Conservation (phyloP, 2,113 vertebrate genomes). For the Otus sunia region DNA sequence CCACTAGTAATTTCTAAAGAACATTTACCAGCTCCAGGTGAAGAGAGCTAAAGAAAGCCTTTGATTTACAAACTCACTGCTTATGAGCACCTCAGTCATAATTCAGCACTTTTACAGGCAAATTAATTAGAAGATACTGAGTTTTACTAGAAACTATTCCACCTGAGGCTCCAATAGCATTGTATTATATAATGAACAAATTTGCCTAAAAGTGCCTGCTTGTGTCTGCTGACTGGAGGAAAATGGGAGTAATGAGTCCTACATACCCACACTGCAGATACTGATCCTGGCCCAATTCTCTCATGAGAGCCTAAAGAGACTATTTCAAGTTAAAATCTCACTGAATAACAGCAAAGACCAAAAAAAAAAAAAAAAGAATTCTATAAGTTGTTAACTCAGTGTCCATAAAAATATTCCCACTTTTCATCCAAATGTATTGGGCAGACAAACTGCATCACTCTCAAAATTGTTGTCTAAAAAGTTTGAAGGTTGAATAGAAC, state of each 20-base stretch:
- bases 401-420: neutral
- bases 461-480: neutral
- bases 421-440: neutral
- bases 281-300: neutral
- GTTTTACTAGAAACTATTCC: neutral
- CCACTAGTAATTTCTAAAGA: neutral
- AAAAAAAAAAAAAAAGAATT: neutral
- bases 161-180: neutral
- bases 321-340: neutral
- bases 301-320: neutral
- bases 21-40: neutral
- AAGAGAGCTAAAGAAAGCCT: neutral
- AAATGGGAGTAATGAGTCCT: neutral
- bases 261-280: neutral
- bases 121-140: neutral
- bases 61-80: neutral
- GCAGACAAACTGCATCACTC: neutral
- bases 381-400: neutral
- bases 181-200: neutral
- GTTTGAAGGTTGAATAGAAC: neutral
- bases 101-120: neutral
- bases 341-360: neutral
- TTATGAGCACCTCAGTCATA: neutral
- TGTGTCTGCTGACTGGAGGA: neutral
- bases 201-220: neutral